Evolutionary conservation across 2,888 invertebrate species (phyloP).

Genomic region (Eubasilissa splendida): DNA sequence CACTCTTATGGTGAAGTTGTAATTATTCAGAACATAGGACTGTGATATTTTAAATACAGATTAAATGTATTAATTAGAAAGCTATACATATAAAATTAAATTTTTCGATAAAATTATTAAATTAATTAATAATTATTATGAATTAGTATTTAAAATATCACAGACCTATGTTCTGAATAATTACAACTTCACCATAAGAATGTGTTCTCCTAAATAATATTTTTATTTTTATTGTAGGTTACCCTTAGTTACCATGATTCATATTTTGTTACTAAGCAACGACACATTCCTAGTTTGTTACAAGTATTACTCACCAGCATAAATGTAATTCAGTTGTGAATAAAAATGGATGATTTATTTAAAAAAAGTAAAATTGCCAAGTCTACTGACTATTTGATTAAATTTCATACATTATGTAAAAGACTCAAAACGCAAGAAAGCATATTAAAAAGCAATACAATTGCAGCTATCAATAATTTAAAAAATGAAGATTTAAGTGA

Average conservation of each 20-base stretch:
- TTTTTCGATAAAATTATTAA: no score
- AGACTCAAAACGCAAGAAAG: slow-evolving; percentile 44
- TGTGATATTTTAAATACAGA: no score
- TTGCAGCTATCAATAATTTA: slow-evolving; percentile 13
- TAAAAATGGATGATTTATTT: slow-evolving; percentile 38
- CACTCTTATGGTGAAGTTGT: no score
- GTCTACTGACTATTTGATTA: slow-evolving; percentile 35
- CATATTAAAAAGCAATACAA: slow-evolving; percentile 22
- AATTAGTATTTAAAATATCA: no score
- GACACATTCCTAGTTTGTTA: background rate
- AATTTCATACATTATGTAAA: slow-evolving; percentile 22
- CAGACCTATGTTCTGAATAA: no score
- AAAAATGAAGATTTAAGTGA: slow-evolving; percentile 34
- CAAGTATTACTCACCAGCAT: background rate
- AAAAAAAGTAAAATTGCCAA: slow-evolving; percentile 37
- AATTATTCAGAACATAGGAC: no score
- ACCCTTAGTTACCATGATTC: slow-evolving; percentile 5
- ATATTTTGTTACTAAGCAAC: slow-evolving; percentile 9
- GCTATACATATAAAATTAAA: no score
- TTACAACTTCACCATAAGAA: no score
- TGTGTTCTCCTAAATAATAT: no score
- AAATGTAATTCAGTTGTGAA: background rate
- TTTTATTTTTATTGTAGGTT: no score
- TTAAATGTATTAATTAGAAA: no score
- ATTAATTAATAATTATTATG: no score